These are phyloP conservation scores for Eremobia ochroleuca DNA, from an alignment of 2,888 invertebrate genomes.

Conservation along the genomic window DNA sequence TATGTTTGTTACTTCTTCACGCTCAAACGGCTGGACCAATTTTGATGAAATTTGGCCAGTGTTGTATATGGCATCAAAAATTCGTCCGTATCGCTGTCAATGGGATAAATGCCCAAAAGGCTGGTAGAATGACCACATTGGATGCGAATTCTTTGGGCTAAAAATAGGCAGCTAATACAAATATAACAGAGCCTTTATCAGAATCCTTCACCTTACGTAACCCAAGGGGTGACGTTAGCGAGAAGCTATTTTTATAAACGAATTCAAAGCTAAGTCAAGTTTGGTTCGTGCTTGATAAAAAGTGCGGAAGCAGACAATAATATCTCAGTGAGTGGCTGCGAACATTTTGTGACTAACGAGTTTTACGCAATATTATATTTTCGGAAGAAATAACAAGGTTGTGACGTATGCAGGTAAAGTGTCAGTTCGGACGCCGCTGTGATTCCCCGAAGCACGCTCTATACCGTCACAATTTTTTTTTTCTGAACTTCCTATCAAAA, in stretches of 20 bases:
- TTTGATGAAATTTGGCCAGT: too few species aligned
- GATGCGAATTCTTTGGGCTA: background rate
- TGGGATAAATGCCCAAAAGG: background rate
- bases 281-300: conserved; percentile 41
- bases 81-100: background rate
- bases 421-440: conserved; percentile 24
- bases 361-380: conserved; percentile 45
- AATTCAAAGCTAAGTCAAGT: conserved; percentile 13
- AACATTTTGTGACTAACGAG: conserved; percentile 51
- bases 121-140: background rate
- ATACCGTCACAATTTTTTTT: conserved; percentile 1
- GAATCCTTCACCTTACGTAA: background rate
- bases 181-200: background rate
- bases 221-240: background rate
- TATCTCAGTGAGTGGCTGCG: conserved; percentile 44
- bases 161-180: background rate
- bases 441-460: conserved; percentile 33
- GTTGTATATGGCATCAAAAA: background rate
- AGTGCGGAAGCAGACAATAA: conserved; percentile 55
- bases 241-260: background rate
- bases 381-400: conserved; percentile 40
- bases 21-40: too few species aligned
- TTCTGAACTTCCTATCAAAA: background rate
- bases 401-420: conserved; percentile 40
- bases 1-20: too few species aligned